phyloP scores from a whole-genome alignment of 2,888 invertebrate genomes.

The Anarsia innoxiella region DNA sequence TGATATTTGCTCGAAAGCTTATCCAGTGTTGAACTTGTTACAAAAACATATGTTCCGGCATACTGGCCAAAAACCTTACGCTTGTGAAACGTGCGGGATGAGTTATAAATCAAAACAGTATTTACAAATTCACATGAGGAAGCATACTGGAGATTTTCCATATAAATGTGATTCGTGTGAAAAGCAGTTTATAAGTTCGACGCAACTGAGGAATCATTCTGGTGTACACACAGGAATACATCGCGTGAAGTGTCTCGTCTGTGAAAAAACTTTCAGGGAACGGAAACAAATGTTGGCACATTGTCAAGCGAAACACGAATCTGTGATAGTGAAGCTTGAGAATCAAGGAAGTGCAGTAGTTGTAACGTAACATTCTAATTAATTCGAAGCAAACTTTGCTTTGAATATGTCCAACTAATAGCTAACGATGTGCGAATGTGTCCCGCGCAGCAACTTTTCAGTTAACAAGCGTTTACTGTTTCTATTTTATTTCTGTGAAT shows the following conservation, averaged over 20 bases:
- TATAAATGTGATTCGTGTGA: conserved; percentile 25
- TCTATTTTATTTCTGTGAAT: too few relatives aligned
- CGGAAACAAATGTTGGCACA: conserved; percentile 31
- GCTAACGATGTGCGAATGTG: too few relatives aligned
- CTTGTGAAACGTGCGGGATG: conserved; percentile 33
- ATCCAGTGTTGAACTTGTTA: conserved; percentile 20
- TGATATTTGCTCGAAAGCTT: conserved; percentile 35
- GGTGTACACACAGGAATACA: conserved; percentile 30
- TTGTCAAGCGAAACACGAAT: conserved; percentile 9
- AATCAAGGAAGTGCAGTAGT: not conserved
- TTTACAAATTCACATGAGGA: conserved; percentile 29
- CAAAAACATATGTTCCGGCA: conserved; percentile 41
- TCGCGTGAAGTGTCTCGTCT: conserved; percentile 22
- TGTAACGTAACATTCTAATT: too few relatives aligned
- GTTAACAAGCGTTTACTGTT: too few relatives aligned
- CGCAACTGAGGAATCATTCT: conserved; percentile 22
- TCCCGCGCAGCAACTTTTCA: too few relatives aligned
- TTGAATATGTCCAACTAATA: too few relatives aligned
- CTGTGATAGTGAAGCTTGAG: not conserved
- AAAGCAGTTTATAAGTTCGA: conserved; percentile 20
- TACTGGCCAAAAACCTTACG: conserved; percentile 31
- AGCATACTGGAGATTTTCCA: conserved; percentile 25
- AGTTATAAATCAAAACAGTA: conserved; percentile 36
- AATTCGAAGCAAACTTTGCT: too few relatives aligned
- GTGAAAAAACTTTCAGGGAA: conserved; percentile 26